Evolutionary conservation across 2,888 invertebrate genomes (phyloP).

Genomic region (Drosophila anceps): DNA sequence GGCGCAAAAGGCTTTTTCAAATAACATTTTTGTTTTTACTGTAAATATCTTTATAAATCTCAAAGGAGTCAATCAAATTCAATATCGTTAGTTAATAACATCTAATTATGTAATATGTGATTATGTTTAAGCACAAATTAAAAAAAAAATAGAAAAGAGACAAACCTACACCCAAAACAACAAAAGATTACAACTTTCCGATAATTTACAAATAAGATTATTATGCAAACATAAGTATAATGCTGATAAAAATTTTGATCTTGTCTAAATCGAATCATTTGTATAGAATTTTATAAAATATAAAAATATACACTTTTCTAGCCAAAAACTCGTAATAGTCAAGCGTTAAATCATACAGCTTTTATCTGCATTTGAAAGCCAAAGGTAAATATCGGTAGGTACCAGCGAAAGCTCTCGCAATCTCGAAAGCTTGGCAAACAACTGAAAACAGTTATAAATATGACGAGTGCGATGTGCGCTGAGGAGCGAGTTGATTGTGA

Average conservation of each 20-base stretch:
- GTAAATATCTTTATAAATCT: slow-evolving; percentile 37
- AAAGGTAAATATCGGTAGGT: slow-evolving; percentile 2
- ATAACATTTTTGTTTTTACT: slow-evolving; percentile 19
- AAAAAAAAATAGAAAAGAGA: not conserved
- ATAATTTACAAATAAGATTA: slow-evolving; percentile 31
- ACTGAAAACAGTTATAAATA: slow-evolving; percentile 26
- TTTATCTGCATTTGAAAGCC: slow-evolving; percentile 17
- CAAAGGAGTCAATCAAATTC: slow-evolving; percentile 5
- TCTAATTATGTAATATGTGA: slow-evolving; percentile 38
- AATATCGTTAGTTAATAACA: slow-evolving; percentile 26
- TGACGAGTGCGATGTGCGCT: slow-evolving; percentile 6
- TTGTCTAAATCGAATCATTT: slow-evolving; percentile 62
- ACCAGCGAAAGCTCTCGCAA: slow-evolving; percentile 41
- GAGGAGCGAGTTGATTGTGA: slow-evolving; percentile 18
- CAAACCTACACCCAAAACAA: slow-evolving; percentile 15
- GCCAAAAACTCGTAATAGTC: too few relatives aligned
- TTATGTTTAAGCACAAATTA: slow-evolving; percentile 32
- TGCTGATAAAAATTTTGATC: slow-evolving; percentile 48
- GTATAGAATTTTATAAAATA: slow-evolving; percentile 55
- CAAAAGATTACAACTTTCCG: slow-evolving; percentile 28
- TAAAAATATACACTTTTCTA: slow-evolving; percentile 12
- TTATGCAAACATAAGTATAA: slow-evolving; percentile 31
- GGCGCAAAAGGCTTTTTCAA: slow-evolving; percentile 22
- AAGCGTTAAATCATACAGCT: slow-evolving; percentile 3
- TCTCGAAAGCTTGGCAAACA: slow-evolving; percentile 51